Base-by-base conservation (phyloP, 2,113 vertebrate species). In the Calidris pygmaea region DNA sequence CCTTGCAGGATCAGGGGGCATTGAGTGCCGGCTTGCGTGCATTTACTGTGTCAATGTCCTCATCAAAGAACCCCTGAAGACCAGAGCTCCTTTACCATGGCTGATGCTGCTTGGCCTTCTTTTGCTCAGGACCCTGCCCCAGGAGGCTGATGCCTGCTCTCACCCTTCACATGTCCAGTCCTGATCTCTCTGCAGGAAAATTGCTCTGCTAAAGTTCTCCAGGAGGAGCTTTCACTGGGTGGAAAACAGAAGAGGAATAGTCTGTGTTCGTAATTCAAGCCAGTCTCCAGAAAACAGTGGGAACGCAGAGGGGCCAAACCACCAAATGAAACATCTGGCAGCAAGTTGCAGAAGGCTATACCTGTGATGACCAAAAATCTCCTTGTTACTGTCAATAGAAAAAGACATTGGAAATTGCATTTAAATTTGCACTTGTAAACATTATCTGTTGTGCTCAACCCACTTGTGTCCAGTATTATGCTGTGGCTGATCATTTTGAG, bases 1-100 rank as follows among this genome's bases (percentile, higher is more conserved):
- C 19, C 2, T 60, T 83, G 53, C 26, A 67, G 7, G 20, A 55
- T 24, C 9, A 4, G 4, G 10, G 1, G 1, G 1, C 15, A 24
- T 26, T 27, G 41, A 65, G 10, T 17, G 7, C 14, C 11, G 4
- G 48, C 10, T 19, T 50, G 19, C 1, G 0, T 76, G 26, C 10
- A 2, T 4, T 26, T 37, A 11, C 29, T 66, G 9, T 2, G 3
- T 12, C 4, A 2, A 45, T 2, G 1, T 55, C 22, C 24, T 58
- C 59, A 77, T 34, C n/a, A 55, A 74, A 41, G 66, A 58, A 47
- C 4, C 7, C 10, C 56, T 53, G 52, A 72, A 75, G 9, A 14
- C n/a, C 50, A 62, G 22, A 71, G 8, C 11, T 73, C 14, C 15
- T 52, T 73, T 75, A 22, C 20, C 17, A 14, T 5, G 15, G 6